phyloP scores from a whole-genome alignment of 2,113 vertebrate species.

The Prionailurus bengalensis region DNA sequence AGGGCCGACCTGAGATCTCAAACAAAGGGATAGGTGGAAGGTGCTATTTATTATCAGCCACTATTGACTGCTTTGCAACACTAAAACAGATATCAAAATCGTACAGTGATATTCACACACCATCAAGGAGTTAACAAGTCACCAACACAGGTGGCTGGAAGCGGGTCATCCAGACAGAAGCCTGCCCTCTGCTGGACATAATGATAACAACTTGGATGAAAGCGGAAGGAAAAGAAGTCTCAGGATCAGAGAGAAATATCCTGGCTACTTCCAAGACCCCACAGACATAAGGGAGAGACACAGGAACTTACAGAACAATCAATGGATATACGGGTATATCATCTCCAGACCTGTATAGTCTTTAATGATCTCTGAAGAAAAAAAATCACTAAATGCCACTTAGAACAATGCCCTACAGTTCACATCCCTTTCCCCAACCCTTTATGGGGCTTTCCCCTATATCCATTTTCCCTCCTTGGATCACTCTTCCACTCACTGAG shows the following conservation, averaged over 20 bases:
- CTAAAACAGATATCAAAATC: background rate
- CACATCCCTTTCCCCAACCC: background rate
- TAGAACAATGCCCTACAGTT: background rate
- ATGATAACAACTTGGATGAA: background rate
- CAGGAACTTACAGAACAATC: background rate
- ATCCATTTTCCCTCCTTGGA: background rate
- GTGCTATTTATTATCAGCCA: background rate
- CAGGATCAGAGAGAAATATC: background rate
- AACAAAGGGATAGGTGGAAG: background rate
- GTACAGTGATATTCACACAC: background rate
- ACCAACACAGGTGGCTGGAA: background rate
- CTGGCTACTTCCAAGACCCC: background rate
- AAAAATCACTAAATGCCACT: background rate
- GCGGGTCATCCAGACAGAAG: background rate
- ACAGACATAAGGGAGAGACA: background rate
- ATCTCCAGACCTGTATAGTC: background rate
- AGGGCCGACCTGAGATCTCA: background rate
- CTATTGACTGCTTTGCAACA: background rate
- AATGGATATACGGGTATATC: background rate
- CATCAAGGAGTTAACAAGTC: background rate
- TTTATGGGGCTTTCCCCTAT: background rate
- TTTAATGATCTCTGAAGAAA: background rate
- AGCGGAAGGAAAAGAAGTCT: background rate
- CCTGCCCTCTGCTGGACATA: conserved; percentile 68
- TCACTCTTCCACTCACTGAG: background rate